Conservation (phyloP, 2,113 vertebrate species). For the Perca fluviatilis region DNA sequence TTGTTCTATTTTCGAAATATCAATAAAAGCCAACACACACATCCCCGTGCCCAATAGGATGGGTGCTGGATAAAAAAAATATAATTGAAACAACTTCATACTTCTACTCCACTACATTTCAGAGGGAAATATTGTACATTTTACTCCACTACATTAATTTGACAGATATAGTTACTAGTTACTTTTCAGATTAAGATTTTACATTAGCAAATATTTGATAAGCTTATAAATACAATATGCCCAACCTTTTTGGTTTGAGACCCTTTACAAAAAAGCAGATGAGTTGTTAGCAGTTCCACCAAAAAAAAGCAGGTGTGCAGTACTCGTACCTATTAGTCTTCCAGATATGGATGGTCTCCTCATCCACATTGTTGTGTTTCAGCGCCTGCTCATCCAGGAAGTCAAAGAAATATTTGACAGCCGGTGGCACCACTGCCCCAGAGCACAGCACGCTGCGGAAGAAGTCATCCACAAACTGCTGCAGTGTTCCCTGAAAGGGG, state of each 20-base stretch:
- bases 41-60: no score
- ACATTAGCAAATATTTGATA: neutral
- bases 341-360: constrained; percentile 99
- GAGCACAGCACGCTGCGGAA: constrained; percentile 96
- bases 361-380: constrained; percentile 94
- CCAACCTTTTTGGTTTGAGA: neutral
- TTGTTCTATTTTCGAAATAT: no score
- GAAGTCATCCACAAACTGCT: constrained; percentile 98
- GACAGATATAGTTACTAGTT: neutral
- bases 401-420: constrained; percentile 98
- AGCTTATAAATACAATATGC: neutral
- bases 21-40: no score
- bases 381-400: constrained; percentile 98
- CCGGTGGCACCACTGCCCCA: constrained; percentile 91
- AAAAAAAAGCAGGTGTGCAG: no score
- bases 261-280: neutral
- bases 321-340: constrained; percentile 94
- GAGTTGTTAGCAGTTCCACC: neutral
- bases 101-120: neutral
- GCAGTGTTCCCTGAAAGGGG: constrained; percentile 92
- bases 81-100: neutral
- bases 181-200: neutral
- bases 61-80: no score
- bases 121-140: neutral
- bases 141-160: neutral